Base-by-base conservation (phyloP, 2,888 invertebrate genomes). In the Gymnoscelis rufifasciata region DNA sequence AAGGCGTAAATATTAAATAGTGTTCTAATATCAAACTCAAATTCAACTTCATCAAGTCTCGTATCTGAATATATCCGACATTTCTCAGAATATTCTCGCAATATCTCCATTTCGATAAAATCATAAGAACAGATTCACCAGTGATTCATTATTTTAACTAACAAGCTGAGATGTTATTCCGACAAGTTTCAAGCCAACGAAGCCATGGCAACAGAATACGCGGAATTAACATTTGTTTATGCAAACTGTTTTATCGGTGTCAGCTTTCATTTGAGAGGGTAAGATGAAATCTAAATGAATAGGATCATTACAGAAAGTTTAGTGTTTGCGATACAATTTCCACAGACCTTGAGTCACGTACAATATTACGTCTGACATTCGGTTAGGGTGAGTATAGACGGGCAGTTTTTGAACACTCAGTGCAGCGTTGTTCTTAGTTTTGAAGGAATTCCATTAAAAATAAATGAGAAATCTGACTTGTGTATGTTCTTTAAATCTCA, bases 211-310 rank as follows among this genome's bases (percentile, higher is more conserved):
- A 31, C 13, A 31, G 31, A 40, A 31, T 24, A 13, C 31, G 24
- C 10, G 8, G 14, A 11, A 33, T 41, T 24, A 26, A 33, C n/a
- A 26, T 40, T 24, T 31, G 31, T 31, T 26, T 14, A 35, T 23
- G 19, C 13, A 27, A 14, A 5, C 14, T 31, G 26, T 33, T 27
- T 33, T 33, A 41, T 24, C 15, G n/a, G 13, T 30, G 23, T 40
- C 39, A 30, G 31, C 15, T 30, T 29, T 37, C 33, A 33, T 31
- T 33, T 10, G 8, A 29, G 29, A 43, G 29, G 36, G 43, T 36
- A 36, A 36, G 29, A 36, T 43, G 36, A 36, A 28, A 36, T 43
- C 29, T 37, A 43, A 43, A 43, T 43, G 42, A 43, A 43, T 43
- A 10, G 43, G 28, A 19, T 43, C 43, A 36, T 43, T 36, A 43